phyloP scores from a whole-genome alignment of 1,140 invertebrate genomes.

The Formica selysi region DNA sequence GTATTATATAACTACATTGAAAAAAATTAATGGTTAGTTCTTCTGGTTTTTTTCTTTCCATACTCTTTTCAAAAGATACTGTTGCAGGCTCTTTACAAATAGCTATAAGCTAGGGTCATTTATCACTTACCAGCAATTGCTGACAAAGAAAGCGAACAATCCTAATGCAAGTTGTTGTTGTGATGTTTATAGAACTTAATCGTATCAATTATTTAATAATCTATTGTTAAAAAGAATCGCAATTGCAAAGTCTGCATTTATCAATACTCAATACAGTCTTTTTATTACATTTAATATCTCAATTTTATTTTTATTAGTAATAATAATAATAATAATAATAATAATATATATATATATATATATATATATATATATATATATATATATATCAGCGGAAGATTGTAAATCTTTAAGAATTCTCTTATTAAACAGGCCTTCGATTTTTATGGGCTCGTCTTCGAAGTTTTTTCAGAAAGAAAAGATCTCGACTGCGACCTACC shows the following conservation, averaged over 20 bases:
- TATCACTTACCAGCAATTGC: conserved; percentile 53
- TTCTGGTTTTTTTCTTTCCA: background rate
- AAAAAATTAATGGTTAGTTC: background rate
- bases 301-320: background rate
- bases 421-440: conserved; percentile 80
- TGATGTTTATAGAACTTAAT: background rate
- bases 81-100: background rate
- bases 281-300: background rate
- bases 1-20: background rate
- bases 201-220: background rate
- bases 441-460: conserved; percentile 70
- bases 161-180: background rate
- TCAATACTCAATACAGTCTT: background rate
- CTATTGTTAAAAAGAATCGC: background rate
- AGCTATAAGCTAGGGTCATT: conserved; percentile 15
- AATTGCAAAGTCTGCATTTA: background rate
- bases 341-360: background rate
- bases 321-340: background rate
- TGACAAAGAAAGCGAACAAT: conserved; percentile 36
- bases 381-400: too few species aligned
- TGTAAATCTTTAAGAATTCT: background rate
- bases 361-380: background rate
- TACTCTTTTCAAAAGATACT: conserved; percentile 14
- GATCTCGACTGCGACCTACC: conserved; percentile 74
- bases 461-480: conserved; percentile 47